Base-by-base conservation (phyloP, 2,888 invertebrate genomes). In the Pristionchus japonicus region DNA sequence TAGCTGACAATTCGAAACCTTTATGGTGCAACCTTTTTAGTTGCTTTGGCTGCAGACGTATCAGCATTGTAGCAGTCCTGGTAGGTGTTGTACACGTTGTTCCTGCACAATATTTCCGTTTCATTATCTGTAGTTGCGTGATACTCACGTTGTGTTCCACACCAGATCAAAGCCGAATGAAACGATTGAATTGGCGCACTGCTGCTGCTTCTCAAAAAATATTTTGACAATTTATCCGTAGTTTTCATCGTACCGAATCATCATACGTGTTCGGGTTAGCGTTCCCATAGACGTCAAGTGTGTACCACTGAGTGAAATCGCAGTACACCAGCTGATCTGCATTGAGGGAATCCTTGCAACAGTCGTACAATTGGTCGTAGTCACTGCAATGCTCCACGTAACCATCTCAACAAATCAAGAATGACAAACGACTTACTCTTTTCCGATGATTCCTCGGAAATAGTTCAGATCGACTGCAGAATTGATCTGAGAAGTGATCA, bases 1-100 rank as follows among this genome's bases (percentile, higher is more conserved):
- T n/a, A n/a, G n/a, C n/a, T n/a, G n/a, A n/a, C n/a, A n/a, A n/a
- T n/a, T n/a, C n/a, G n/a, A 13, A 49, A 7, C 49, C 15, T 11
- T 17, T 7, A 49, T 49, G n/a, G 4, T 31, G 20, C 57, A 9
- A 57, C 80, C 61, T 43, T 20, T 43, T 77, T 87, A 17, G 40
- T 77, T 4, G 49, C 82, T 17, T 43, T 37, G 13, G 7, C 27
- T 1, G 52, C 52, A 1, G 77, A 20, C 15, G 9, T 23, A 77
- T 15, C 9, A 0, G 34, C 23, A 2, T 15, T 23, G 49, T 61
- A 92, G 88, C 92, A 92, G 43, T 92, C 92, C 57, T 90, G 88
- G 86, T 90, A 92, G 0, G 92, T 92, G 89, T 92, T 92, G 90
- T 92, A 92, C 27, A 92, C 92, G 80, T 92, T 91, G 88, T 92